Conservation (phyloP, 2,888 invertebrate genomes). For the Phania funesta region DNA sequence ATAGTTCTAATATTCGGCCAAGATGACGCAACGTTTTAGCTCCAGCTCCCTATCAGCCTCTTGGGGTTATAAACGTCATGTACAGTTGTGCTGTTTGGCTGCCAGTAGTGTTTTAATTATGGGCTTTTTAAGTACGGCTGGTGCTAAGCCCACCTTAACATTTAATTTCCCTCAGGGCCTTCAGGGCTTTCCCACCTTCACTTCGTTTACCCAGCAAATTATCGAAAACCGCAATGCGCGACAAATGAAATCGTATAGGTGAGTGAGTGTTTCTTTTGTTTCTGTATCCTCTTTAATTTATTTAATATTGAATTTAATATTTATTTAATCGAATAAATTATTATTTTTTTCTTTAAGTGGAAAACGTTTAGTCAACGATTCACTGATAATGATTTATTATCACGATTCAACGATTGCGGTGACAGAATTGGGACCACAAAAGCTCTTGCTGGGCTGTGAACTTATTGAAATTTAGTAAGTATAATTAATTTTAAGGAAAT, state of each 20-base stretch:
- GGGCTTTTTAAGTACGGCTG: constrained; percentile 75
- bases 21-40: background rate
- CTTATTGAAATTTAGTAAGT: constrained; percentile 94
- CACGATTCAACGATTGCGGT: constrained; percentile 92
- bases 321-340: too few species aligned
- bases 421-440: constrained; percentile 87
- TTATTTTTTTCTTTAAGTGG: constrained; percentile 82
- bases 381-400: constrained; percentile 88
- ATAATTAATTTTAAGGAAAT: constrained; percentile 29
- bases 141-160: constrained; percentile 79
- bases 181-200: constrained; percentile 78
- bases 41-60: background rate
- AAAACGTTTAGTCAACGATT: constrained; percentile 84
- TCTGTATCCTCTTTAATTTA: too few species aligned
- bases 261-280: too few species aligned
- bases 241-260: constrained; percentile 81
- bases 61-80: constrained; percentile 69
- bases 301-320: background rate
- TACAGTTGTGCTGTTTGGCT: constrained; percentile 74
- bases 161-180: constrained; percentile 77
- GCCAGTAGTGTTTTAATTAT: constrained; percentile 72
- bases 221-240: constrained; percentile 78
- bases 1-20: background rate
- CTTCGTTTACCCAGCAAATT: constrained; percentile 79
- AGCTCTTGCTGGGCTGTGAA: constrained; percentile 88